A percentile compares a stretch with the other conserved stretches of the same genome.
Evolutionary conservation across 2,797 vertebrate genomes (phyloP).

Genomic region (Parauchenoglanis punctatus): DNA sequence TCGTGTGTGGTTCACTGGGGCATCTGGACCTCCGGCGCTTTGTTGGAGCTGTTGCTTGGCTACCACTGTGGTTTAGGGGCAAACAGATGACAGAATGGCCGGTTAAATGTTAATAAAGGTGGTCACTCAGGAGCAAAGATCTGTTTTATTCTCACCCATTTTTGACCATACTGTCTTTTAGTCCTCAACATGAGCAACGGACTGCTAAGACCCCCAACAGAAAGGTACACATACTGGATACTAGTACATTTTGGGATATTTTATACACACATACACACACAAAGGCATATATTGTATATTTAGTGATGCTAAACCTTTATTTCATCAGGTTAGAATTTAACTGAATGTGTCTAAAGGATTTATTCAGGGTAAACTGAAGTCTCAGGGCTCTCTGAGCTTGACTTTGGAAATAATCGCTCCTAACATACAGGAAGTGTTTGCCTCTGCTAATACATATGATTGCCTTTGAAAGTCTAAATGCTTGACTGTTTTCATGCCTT

Average conservation of each 20-base stretch:
- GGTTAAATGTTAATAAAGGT: conserved; percentile 15
- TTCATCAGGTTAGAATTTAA: not conserved
- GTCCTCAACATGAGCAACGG: not conserved
- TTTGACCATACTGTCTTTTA: conserved; percentile 3
- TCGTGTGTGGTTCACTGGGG: conserved; percentile 54
- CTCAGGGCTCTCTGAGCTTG: not conserved
- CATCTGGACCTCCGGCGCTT: conserved; percentile 52
- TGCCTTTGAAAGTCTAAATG: not conserved
- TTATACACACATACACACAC: not conserved
- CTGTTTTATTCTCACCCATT: not conserved
- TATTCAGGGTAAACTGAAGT: not conserved
- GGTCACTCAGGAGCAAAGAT: not conserved
- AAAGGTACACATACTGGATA: not conserved
- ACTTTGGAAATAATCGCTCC: not conserved
- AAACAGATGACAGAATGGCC: conserved; percentile 40
- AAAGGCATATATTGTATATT: not conserved
- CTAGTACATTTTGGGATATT: not conserved
- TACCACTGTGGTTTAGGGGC: conserved; percentile 13
- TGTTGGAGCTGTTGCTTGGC: conserved; percentile 53
- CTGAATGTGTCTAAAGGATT: not conserved
- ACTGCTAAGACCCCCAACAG: conserved; percentile 7
- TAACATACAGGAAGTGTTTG: conserved; percentile 6
- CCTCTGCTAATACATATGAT: not conserved
- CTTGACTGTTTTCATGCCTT: not conserved
- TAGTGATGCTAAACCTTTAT: not conserved